These are phyloP conservation scores for Mamestra brassicae DNA, from an alignment of 2,888 invertebrate genomes.

Conservation along the genomic window DNA sequence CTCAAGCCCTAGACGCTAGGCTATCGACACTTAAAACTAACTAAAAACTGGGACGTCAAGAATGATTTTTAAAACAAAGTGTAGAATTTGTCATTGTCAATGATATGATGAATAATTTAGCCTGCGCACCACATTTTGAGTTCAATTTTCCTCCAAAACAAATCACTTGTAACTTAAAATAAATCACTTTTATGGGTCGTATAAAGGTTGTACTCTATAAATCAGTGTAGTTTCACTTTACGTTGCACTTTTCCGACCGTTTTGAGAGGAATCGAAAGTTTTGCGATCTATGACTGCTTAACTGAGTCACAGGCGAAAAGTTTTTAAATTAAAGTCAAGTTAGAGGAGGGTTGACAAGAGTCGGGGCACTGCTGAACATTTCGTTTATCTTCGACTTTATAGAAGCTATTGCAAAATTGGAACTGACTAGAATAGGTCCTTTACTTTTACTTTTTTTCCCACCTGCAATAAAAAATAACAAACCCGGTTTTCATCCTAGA, in stretches of 20 bases:
- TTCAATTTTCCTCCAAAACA: not conserved
- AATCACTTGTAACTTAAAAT: not conserved
- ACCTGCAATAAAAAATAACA: too few relatives aligned
- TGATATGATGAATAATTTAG: not conserved
- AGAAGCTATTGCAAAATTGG: not conserved
- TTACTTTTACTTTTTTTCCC: too few relatives aligned
- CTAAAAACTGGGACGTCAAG: not conserved
- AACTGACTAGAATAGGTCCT: not conserved
- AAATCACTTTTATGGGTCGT: not conserved
- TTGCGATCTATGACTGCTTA: constrained; percentile 41
- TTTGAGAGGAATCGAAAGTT: constrained; percentile 42
- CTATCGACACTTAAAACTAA: not conserved
- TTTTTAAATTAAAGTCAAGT: constrained; percentile 52
- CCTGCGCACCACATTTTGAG: not conserved
- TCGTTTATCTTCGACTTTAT: not conserved
- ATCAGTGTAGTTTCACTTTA: constrained; percentile 22
- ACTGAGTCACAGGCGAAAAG: constrained; percentile 42
- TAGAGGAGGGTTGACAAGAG: constrained; percentile 28
- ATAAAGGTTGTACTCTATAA: constrained; percentile 8
- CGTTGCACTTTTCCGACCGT: constrained; percentile 45
- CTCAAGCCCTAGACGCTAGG: not conserved
- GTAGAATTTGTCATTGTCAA: not conserved
- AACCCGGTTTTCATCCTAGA: too few relatives aligned
- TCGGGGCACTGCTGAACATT: not conserved
- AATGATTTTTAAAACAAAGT: not conserved